A percentile compares a stretch with the other conserved stretches of the same genome.
These are phyloP conservation scores for Cyanocitta stelleri DNA, from an alignment of 2,113 vertebrate genomes.

Conservation along the genomic window DNA sequence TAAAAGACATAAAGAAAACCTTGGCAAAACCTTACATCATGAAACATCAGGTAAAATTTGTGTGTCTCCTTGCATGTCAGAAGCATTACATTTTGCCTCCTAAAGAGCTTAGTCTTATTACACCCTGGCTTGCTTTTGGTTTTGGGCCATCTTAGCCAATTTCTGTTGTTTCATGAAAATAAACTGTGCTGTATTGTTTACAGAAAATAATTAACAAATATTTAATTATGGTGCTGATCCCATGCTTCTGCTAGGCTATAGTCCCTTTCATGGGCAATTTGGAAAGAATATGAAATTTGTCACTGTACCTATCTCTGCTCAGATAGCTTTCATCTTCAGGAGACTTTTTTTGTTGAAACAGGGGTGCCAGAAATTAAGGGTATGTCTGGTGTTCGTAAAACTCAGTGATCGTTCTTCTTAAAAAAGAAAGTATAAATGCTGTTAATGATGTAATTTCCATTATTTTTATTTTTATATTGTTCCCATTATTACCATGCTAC, in stretches of 20 bases:
- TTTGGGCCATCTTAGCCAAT: not conserved
- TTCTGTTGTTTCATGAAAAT: not conserved
- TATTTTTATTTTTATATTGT: not conserved
- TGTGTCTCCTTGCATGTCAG: not conserved
- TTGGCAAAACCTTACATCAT: slow-evolving; percentile 56
- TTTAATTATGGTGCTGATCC: not conserved
- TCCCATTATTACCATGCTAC: not conserved
- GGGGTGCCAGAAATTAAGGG: not conserved
- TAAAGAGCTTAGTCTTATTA: not conserved
- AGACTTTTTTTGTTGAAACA: not conserved
- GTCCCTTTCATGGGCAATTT: not conserved
- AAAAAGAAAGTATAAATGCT: not conserved
- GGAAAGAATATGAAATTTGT: not conserved
- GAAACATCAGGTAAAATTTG: slow-evolving; percentile 62
- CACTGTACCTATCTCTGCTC: not conserved
- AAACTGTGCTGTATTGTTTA: not conserved
- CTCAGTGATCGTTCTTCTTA: not conserved
- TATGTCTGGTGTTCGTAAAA: not conserved
- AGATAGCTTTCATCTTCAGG: not conserved
- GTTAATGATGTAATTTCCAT: not conserved
- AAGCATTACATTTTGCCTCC: not conserved
- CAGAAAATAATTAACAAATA: not conserved
- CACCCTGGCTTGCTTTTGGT: not conserved
- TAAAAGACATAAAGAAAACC: slow-evolving; percentile 80
- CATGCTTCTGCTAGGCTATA: not conserved